Evolutionary conservation across 2,113 vertebrate species (phyloP).

Genomic region (Bostrychus sinensis): DNA sequence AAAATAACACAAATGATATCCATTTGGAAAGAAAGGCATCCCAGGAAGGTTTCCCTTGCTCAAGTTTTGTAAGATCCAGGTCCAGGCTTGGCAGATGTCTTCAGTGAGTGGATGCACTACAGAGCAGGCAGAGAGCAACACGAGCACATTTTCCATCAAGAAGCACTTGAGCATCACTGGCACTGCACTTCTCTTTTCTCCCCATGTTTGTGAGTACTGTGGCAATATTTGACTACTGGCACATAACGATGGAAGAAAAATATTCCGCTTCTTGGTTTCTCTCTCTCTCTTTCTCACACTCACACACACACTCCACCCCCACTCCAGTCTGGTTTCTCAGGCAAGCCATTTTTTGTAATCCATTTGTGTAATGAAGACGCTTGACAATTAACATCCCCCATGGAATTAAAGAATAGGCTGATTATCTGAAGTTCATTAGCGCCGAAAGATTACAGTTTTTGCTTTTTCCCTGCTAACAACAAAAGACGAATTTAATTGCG

Average conservation of each 20-base stretch:
- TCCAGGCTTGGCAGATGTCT: constrained; percentile 73
- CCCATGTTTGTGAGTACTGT: constrained; percentile 83
- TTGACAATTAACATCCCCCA: constrained; percentile 88
- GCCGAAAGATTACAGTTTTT: constrained; percentile 87
- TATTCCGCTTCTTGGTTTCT: constrained; percentile 76
- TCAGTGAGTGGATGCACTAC: constrained; percentile 65
- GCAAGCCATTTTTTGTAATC: constrained; percentile 88
- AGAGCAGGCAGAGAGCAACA: constrained; percentile 71
- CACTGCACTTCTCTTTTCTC: constrained; percentile 78
- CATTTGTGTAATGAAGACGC: constrained; percentile 93
- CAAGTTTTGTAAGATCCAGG: constrained; percentile 82
- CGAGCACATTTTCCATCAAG: constrained; percentile 73
- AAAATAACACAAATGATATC: constrained; percentile 77
- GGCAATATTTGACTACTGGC: constrained; percentile 82
- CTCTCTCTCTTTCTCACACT: constrained; percentile 61
- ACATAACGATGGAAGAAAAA: constrained; percentile 81
- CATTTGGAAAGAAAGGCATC: constrained; percentile 78
- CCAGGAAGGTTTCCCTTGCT: constrained; percentile 65
- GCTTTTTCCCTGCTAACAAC: constrained; percentile 82
- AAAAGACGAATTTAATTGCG: constrained; percentile 71
- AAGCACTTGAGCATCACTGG: constrained; percentile 75
- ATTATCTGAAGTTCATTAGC: constrained; percentile 98
- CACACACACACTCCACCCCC: constrained; percentile 65
- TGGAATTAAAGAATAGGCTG: constrained; percentile 86
- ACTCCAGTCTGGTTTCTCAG: constrained; percentile 73